Evolutionary conservation across 2,888 invertebrate species (phyloP).

Genomic region (Drosophila meridiana): DNA sequence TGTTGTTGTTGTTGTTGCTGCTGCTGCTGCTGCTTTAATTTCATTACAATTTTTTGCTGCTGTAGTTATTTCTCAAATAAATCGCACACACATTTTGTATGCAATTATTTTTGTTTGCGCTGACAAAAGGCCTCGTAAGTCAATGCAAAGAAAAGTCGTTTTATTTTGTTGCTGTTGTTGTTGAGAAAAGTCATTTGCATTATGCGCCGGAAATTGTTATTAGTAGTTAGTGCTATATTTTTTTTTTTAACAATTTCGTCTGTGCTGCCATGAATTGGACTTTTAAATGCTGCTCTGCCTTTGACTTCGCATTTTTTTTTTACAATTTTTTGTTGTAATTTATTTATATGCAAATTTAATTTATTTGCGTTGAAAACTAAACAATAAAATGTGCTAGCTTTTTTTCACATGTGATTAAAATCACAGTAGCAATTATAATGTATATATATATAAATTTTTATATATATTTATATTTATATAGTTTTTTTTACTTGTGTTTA

Average conservation of each 20-base stretch:
- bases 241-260: slow-evolving; percentile 42
- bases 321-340: slow-evolving; percentile 52
- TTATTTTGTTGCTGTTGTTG: slow-evolving; percentile 56
- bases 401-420: slow-evolving; percentile 72
- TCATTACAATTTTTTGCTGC: slow-evolving; percentile 61
- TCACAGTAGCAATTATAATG: slow-evolving; percentile 42
- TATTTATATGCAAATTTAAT: slow-evolving; percentile 74
- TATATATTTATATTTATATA: slow-evolving; percentile 25
- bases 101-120: slow-evolving; percentile 73
- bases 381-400: slow-evolving; percentile 70
- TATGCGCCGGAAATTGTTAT: slow-evolving; percentile 78
- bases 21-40: slow-evolving; percentile 66
- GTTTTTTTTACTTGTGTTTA: slow-evolving; percentile 25
- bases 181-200: slow-evolving; percentile 78
- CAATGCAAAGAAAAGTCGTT: slow-evolving; percentile 74
- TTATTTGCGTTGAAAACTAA: slow-evolving; percentile 54
- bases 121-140: slow-evolving; percentile 67
- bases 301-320: slow-evolving; percentile 65
- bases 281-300: slow-evolving; percentile 68
- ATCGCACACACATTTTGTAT: slow-evolving; percentile 81
- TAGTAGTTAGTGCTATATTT: slow-evolving; percentile 60
- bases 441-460: slow-evolving; percentile 34
- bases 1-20: slow-evolving; percentile 3
- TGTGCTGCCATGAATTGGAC: slow-evolving; percentile 62
- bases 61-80: slow-evolving; percentile 78